These are phyloP conservation scores for Pangasianodon gigas DNA, from an alignment of 2,113 vertebrate species.

Conservation along the genomic window DNA sequence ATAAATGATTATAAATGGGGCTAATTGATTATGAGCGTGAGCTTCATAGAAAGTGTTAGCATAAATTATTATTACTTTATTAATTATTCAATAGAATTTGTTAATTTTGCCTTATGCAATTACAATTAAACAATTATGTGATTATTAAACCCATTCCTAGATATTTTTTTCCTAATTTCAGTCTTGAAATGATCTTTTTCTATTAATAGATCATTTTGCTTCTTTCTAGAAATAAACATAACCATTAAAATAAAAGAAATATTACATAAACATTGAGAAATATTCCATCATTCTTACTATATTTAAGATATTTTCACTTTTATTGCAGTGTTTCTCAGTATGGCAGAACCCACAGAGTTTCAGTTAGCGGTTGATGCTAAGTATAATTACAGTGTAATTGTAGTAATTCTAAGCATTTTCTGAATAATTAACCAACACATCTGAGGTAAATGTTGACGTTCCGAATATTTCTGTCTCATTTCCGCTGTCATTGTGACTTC, in stretches of 20 bases:
- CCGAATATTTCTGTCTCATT: neutral
- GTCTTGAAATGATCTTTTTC: neutral
- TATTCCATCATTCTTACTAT: neutral
- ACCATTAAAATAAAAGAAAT: neutral
- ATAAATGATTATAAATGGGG: too few species aligned
- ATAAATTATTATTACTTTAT: neutral
- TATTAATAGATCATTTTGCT: neutral
- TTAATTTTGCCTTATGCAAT: neutral
- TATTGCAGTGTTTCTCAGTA: neutral
- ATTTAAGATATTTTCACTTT: neutral
- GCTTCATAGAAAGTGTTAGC: too few species aligned
- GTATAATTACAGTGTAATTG: neutral
- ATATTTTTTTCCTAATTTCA: neutral
- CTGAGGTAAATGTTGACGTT: conserved; percentile 1
- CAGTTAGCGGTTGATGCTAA: neutral
- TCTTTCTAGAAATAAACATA: neutral
- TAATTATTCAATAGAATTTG: neutral
- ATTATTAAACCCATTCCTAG: neutral
- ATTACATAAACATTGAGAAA: neutral
- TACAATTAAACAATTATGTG: neutral
- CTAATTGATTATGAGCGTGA: too few species aligned
- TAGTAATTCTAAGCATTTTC: conserved; percentile 3
- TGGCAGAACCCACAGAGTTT: neutral
- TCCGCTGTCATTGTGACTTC: neutral
- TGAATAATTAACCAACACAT: neutral